Conservation (phyloP, 2,888 invertebrate genomes). For the Orthosia cruda region DNA sequence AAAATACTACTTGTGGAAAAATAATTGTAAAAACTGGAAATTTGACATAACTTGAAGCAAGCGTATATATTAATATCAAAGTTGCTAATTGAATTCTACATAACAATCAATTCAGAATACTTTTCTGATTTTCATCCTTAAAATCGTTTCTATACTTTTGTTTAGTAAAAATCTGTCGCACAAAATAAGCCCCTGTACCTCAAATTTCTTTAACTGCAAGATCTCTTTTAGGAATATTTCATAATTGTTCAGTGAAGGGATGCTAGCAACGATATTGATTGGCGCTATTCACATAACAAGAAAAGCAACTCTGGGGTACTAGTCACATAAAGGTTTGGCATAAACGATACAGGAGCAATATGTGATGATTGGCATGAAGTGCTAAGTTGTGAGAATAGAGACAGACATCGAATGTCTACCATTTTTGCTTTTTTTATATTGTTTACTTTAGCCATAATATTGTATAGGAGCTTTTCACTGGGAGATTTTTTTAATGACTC, state of each 20-base stretch:
- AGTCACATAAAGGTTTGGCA: not conserved
- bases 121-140: too few relatives aligned
- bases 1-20: not conserved
- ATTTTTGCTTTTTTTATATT: too few relatives aligned
- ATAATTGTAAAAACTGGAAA: not conserved
- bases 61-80: not conserved
- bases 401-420: not conserved
- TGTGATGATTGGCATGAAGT: too few relatives aligned
- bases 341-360: not conserved
- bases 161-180: not conserved
- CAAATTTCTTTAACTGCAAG: not conserved
- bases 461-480: too few relatives aligned
- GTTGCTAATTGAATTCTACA: not conserved
- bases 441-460: too few relatives aligned
- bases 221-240: not conserved
- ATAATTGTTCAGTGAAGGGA: too few relatives aligned
- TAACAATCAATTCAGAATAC: not conserved
- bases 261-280: not conserved
- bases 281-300: not conserved
- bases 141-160: not conserved
- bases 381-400: not conserved
- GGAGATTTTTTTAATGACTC: too few relatives aligned
- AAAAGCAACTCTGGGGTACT: too few relatives aligned
- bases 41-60: not conserved
- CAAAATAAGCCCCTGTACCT: not conserved